phyloP scores from a whole-genome alignment of 2,113 vertebrate genomes.

The Tachysurus vachellii region DNA sequence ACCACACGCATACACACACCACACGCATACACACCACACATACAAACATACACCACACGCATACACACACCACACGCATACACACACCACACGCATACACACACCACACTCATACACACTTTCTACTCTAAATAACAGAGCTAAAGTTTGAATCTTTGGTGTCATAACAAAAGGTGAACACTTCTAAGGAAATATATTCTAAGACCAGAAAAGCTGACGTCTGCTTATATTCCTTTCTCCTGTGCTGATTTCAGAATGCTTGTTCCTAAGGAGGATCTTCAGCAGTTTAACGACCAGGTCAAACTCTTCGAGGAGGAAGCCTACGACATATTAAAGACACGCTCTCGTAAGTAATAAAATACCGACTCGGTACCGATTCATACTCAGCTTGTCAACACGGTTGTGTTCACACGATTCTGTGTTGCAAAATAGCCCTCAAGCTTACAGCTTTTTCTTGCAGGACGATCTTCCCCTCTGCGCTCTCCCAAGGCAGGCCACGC shows the following conservation, averaged over 20 bases:
- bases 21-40: no score
- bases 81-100: no score
- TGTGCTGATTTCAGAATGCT: slow-evolving; percentile 72
- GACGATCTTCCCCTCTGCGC: slow-evolving; percentile 80
- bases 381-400: not conserved
- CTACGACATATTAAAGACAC: slow-evolving; percentile 83
- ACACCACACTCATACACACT: no score
- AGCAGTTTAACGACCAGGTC: slow-evolving; percentile 88
- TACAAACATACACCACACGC: no score
- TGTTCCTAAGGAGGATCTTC: slow-evolving; percentile 79
- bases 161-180: no score
- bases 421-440: not conserved
- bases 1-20: no score
- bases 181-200: not conserved
- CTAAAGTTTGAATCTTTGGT: no score
- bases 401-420: not conserved
- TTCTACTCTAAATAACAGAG: not conserved
- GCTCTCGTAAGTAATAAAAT: slow-evolving; percentile 73
- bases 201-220: not conserved
- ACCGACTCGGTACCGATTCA: not conserved
- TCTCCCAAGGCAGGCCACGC: slow-evolving; percentile 75
- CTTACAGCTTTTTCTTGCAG: slow-evolving; percentile 58
- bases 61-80: no score
- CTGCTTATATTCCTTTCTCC: not conserved
- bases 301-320: slow-evolving; percentile 88